Percentiles rank a stretch among this genome's conserved stretches.
Conservation (phyloP, 1,140 invertebrate species). For the Zaprionus gabonicus region DNA sequence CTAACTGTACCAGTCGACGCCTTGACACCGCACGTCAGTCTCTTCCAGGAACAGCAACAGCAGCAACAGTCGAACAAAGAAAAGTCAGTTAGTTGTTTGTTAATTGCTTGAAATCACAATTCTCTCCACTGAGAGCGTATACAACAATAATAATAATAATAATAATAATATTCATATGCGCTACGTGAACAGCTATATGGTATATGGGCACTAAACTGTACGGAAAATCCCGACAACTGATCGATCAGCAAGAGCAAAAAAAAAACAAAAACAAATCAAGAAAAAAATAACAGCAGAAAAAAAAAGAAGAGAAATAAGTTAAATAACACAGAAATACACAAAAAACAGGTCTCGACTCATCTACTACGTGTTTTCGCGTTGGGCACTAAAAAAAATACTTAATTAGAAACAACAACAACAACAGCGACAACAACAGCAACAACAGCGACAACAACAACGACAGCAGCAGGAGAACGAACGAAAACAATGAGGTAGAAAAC, state of each 20-base stretch:
- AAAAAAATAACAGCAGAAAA: not conserved
- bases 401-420: constrained; percentile 7
- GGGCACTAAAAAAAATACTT: constrained; percentile 2
- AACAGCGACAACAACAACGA: not conserved
- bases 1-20: constrained; percentile 4
- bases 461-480: not conserved
- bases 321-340: constrained; percentile 11
- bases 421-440: not conserved
- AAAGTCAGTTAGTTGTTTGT: constrained; percentile 3
- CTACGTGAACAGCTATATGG: not conserved
- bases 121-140: not conserved
- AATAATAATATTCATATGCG: not conserved
- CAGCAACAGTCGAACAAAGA: not conserved
- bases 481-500: constrained; percentile 6
- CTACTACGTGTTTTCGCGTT: constrained; percentile 8
- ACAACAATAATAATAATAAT: not conserved
- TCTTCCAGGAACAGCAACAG: not conserved
- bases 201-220: not conserved
- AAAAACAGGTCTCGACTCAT: constrained; percentile 11
- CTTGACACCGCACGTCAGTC: not conserved
- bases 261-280: not conserved
- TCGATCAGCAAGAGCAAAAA: not conserved
- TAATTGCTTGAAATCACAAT: constrained; percentile 8
- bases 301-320: not conserved
- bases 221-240: not conserved